These are phyloP conservation scores for Zoroaster sp. DNA, from an alignment of 53 echinoderm and acorn worm genomes.

Conservation along the genomic window DNA sequence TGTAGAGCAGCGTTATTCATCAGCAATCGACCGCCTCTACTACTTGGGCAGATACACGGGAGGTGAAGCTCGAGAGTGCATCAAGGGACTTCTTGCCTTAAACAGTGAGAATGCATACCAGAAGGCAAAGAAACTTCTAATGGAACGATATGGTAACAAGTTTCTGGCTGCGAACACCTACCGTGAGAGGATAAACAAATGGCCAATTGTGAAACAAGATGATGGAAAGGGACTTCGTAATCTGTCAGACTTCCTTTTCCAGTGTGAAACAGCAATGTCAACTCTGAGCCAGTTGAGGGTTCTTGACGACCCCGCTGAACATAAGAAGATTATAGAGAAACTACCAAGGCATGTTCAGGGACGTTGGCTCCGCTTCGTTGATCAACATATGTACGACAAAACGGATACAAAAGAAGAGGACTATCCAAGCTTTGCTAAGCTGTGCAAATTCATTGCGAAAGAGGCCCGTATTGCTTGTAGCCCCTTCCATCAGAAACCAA, in stretches of 20 bases:
- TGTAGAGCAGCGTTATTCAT: slow-evolving; percentile 35
- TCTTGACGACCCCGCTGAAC: slow-evolving; percentile 41
- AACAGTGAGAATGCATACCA: slow-evolving; percentile 27
- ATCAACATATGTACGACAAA: neutral
- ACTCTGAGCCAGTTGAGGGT: slow-evolving; percentile 8
- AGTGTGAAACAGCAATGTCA: slow-evolving; percentile 50
- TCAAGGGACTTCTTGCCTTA: slow-evolving; percentile 52
- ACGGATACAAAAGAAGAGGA: slow-evolving; percentile 5
- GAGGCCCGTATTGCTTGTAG: slow-evolving; percentile 40
- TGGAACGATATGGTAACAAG: slow-evolving; percentile 36
- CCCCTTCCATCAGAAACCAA: neutral
- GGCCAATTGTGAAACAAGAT: slow-evolving; percentile 12
- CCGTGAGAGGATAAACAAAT: slow-evolving; percentile 27
- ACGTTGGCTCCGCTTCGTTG: neutral
- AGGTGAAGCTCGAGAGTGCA: slow-evolving; percentile 56
- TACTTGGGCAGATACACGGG: slow-evolving; percentile 61
- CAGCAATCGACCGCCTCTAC: slow-evolving; percentile 45
- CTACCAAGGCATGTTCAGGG: neutral
- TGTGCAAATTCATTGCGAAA: slow-evolving; percentile 17
- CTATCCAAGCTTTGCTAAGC: slow-evolving; percentile 13
- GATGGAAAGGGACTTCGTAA: slow-evolving; percentile 37
- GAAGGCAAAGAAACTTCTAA: slow-evolving; percentile 38
- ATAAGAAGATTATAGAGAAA: slow-evolving; percentile 29
- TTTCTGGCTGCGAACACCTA: slow-evolving; percentile 45
- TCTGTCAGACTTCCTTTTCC: slow-evolving; percentile 37